Evolutionary conservation across 2,888 invertebrate genomes (phyloP).

Genomic region (Hedya salicella): DNA sequence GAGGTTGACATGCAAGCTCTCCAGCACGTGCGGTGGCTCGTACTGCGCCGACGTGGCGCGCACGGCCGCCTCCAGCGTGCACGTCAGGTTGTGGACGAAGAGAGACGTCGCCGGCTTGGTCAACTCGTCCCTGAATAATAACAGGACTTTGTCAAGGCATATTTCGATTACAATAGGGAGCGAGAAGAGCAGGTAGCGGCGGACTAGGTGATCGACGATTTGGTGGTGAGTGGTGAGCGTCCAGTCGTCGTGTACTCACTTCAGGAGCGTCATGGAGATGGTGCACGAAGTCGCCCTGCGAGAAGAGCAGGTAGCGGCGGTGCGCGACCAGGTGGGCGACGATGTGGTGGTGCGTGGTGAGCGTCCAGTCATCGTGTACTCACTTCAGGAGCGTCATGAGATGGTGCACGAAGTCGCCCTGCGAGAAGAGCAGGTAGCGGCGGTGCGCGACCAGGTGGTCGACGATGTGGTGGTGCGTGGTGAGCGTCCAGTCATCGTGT

Average conservation of each 20-base stretch:
- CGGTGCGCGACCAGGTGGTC: constrained; percentile 96
- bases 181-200: neutral
- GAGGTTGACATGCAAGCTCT: constrained; percentile 93
- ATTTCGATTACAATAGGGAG: too few species aligned
- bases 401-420: constrained; percentile 98
- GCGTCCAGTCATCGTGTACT: too few species aligned
- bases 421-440: constrained; percentile 95
- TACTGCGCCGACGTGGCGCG: constrained; percentile 97
- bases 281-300: constrained; percentile 98
- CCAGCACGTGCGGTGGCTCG: constrained; percentile 95
- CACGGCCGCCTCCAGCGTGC: constrained; percentile 93
- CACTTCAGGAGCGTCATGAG: constrained; percentile 90
- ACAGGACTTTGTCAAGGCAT: too few species aligned
- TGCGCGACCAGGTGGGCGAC: constrained; percentile 96
- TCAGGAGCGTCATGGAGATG: constrained; percentile 96
- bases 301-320: constrained; percentile 94
- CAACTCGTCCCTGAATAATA: constrained; percentile 89
- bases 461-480: constrained; percentile 78
- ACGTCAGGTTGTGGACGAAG: constrained; percentile 94
- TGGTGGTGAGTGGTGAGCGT: too few species aligned
- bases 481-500: too few species aligned
- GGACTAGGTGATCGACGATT: neutral
- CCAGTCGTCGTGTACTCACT: too few species aligned
- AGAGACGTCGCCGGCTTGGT: constrained; percentile 94
- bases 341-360: constrained; percentile 92